These are phyloP conservation scores for Lamprologus speciosus DNA, from an alignment of 2,113 vertebrate species.

Conservation along the genomic window DNA sequence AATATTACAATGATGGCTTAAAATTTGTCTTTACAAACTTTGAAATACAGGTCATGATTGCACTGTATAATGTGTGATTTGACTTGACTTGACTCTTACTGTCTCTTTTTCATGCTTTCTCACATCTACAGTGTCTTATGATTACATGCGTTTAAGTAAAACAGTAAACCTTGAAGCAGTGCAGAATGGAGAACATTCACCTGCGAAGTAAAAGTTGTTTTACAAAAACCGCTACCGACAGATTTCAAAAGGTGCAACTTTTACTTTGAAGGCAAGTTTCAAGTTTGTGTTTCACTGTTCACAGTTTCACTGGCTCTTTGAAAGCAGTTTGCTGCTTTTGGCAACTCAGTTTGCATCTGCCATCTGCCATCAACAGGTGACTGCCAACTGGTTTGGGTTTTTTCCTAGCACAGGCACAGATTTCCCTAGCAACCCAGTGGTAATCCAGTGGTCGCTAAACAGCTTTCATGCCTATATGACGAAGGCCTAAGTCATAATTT, in stretches of 20 bases:
- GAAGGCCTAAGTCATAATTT: not conserved
- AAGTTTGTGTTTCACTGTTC: not conserved
- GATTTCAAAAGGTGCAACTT: not conserved
- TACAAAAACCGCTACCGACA: not conserved
- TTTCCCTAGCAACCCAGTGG: not conserved
- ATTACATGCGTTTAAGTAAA: not conserved
- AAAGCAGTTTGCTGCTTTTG: not conserved
- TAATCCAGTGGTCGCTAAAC: not conserved
- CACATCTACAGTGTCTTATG: not conserved
- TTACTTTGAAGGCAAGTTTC: not conserved
- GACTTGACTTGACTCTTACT: too few relatives aligned
- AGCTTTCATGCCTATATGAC: not conserved
- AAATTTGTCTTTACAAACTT: not conserved
- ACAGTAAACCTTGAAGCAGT: not conserved
- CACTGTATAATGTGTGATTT: not conserved
- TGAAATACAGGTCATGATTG: not conserved
- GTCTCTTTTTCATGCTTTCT: not conserved
- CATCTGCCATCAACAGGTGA: not conserved
- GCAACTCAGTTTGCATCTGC: not conserved
- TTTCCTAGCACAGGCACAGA: not conserved
- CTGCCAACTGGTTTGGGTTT: not conserved
- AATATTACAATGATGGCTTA: not conserved
- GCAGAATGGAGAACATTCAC: not conserved
- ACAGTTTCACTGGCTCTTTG: not conserved
- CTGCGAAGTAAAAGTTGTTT: not conserved